phyloP scores from a whole-genome alignment of 2,797 vertebrate species.

The Bufotes viridis region DNA sequence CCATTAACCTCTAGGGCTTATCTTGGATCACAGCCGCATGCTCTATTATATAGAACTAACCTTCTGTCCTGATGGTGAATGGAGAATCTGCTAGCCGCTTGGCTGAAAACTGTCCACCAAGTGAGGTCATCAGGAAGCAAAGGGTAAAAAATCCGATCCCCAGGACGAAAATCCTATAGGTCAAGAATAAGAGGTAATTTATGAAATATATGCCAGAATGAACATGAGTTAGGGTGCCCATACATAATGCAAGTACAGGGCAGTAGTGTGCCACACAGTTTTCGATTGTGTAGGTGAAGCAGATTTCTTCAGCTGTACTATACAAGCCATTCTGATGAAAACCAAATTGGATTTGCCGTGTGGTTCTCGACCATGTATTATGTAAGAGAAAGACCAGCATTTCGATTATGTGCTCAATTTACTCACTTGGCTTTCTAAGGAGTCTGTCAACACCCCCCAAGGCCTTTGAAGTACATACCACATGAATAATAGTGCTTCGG shows the following conservation, averaged over 20 bases:
- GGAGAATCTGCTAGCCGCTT: slow-evolving; percentile 90
- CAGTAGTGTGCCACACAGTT: too few relatives aligned
- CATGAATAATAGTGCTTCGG: too few relatives aligned
- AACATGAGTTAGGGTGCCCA: too few relatives aligned
- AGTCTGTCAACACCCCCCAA: too few relatives aligned
- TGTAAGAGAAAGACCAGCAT: not conserved
- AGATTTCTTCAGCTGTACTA: too few relatives aligned
- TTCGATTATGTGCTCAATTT: not conserved
- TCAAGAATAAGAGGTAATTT: not conserved
- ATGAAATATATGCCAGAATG: not conserved
- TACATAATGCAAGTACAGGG: too few relatives aligned
- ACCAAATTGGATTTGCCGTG: too few relatives aligned
- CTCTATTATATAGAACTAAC: slow-evolving; percentile 69
- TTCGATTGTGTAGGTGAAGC: too few relatives aligned
- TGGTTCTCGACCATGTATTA: too few relatives aligned
- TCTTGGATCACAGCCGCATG: not conserved
- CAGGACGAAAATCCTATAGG: slow-evolving; percentile 87
- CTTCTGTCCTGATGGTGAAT: slow-evolving; percentile 92
- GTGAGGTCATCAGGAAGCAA: slow-evolving; percentile 97
- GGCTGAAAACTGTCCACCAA: slow-evolving; percentile 93
- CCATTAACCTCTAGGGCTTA: not conserved
- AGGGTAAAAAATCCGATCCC: slow-evolving; percentile 96
- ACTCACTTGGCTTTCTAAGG: not conserved
- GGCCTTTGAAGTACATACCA: too few relatives aligned
- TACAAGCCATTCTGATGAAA: too few relatives aligned